Evolutionary conservation across 2,113 vertebrate species (phyloP), one percentile per base, ranked within the genome.

Genomic region (Polyodon spathula): DNA sequence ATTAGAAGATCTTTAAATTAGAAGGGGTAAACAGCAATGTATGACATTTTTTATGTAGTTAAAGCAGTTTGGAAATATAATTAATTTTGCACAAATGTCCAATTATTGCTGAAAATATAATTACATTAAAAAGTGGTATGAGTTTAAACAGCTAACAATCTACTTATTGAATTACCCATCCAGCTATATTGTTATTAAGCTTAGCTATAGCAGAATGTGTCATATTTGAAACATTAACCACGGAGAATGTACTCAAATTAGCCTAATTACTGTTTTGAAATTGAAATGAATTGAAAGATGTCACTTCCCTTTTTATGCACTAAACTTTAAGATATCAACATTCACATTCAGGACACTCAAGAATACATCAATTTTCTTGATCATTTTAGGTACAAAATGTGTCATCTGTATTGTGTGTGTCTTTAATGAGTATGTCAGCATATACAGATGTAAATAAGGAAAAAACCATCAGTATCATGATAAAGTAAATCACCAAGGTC

Each of bases 1-100:
- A 83, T 86, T 79, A 78, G 81, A 68, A 64, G 63, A 80, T 72
- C 65, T 69, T 71, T 75, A 44, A 64, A 61, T 66, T 71, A 65
- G 71, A 78, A 84, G 64, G 78, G 78, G 83, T 82, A 80, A 84
- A 81, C 75, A 78, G 46, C 71, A 72, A 69, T 70, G 54, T 75
- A 73, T 76, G 65, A 71, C 69, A 73, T 66, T 63, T 54, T 65
- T 76, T 66, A 81, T 80, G 76, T 83, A 46, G 73, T 68, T 66
- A 78, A 63, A 74, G 54, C 58, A 63, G 50, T 62, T 58, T 54
- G 10, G 16, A 52, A 63, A 39, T 55, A 54, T 17, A 46, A 27
- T 37, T 6, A 55, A 8, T 55, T 17, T 55, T 55, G 5, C 53
- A 55, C n/a, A 55, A 55, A 55, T 55, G 53, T 55, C 53, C 15